phyloP scores from a whole-genome alignment of 2,797 vertebrate genomes.

The Xiphophorus birchmanni region DNA sequence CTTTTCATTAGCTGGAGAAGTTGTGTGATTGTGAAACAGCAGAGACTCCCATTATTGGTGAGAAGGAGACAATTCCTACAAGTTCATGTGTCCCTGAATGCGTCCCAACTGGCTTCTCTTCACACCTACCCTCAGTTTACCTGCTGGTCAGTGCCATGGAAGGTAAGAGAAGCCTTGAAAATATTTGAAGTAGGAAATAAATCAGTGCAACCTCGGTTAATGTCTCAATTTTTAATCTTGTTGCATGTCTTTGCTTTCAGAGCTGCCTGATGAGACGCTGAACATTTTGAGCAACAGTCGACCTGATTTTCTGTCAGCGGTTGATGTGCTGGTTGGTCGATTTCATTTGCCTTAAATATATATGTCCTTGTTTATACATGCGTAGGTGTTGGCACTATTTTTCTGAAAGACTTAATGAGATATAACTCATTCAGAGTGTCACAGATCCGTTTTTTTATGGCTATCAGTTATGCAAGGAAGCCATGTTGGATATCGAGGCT shows the following conservation, averaged over 20 bases:
- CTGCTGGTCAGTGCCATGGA: constrained; percentile 87
- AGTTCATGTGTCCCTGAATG: background rate
- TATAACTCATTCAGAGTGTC: too few relatives aligned
- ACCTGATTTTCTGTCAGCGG: constrained; percentile 76
- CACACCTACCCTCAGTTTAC: constrained; percentile 74
- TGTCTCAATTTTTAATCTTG: background rate
- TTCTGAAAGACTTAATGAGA: too few relatives aligned
- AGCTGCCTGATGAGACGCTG: constrained; percentile 81
- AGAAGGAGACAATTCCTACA: constrained; percentile 21
- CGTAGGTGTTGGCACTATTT: background rate
- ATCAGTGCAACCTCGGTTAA: background rate
- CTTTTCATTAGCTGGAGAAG: constrained; percentile 77
- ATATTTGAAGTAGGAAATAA: background rate
- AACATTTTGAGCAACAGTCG: constrained; percentile 80
- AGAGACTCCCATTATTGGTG: constrained; percentile 8
- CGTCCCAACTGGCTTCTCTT: constrained; percentile 17
- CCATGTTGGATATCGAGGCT: too few relatives aligned
- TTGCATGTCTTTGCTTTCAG: constrained; percentile 65
- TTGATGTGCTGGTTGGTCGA: constrained; percentile 83
- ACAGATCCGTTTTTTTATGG: too few relatives aligned
- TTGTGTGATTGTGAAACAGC: constrained; percentile 62
- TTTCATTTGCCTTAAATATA: background rate
- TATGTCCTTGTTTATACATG: too few relatives aligned
- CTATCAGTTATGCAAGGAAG: too few relatives aligned
- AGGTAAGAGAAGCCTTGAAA: constrained; percentile 74